phyloP scores from a whole-genome alignment of 1,140 invertebrate genomes.

The Bombus turneri region DNA sequence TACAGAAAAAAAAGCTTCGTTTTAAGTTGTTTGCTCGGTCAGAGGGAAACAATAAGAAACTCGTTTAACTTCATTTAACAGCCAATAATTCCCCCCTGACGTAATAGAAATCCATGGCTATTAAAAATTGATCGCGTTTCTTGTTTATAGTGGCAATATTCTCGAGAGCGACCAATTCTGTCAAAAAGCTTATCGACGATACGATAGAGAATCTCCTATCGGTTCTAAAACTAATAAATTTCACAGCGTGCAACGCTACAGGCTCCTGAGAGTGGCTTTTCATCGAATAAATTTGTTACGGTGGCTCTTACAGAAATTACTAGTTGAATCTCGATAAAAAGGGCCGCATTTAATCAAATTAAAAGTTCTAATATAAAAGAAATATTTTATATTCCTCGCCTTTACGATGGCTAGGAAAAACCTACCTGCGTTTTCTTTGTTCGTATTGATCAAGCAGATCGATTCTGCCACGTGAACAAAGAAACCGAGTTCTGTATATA shows the following conservation, averaged over 20 bases:
- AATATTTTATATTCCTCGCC: neutral
- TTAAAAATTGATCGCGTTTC: neutral
- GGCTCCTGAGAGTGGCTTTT: slow-evolving; percentile 24
- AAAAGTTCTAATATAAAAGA: slow-evolving; percentile 14
- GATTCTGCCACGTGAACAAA: neutral
- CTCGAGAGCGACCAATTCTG: neutral
- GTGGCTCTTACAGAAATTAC: slow-evolving; percentile 61
- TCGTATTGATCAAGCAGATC: neutral
- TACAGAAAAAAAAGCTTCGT: neutral
- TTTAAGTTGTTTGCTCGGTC: neutral
- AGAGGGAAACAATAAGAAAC: neutral
- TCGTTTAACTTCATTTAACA: neutral
- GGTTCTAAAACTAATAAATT: slow-evolving; percentile 9
- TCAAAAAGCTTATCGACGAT: neutral
- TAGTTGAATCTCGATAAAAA: slow-evolving; percentile 38
- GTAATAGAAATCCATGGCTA: neutral
- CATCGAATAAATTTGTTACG: slow-evolving; percentile 69
- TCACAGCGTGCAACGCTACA: neutral
- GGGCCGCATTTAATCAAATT: neutral
- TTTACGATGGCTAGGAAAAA: neutral
- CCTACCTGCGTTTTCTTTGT: neutral
- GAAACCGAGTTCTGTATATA: neutral
- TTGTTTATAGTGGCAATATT: neutral
- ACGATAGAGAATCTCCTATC: neutral
- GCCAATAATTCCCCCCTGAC: neutral